Evolutionary conservation across 2,888 invertebrate genomes (phyloP).

Genomic region (Ormyrus rosae): DNA sequence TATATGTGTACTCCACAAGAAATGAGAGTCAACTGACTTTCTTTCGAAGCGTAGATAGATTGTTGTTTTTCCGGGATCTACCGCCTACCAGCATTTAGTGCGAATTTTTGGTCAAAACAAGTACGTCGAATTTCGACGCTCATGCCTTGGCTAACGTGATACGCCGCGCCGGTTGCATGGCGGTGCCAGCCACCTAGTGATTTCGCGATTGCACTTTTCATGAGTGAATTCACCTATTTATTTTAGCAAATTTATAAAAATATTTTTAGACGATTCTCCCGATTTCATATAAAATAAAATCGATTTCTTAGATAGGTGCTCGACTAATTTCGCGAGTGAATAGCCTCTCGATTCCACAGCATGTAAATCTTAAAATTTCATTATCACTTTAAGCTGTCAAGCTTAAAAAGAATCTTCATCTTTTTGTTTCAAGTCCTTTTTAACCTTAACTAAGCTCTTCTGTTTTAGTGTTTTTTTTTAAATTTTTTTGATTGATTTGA

Average conservation of each 20-base stretch:
- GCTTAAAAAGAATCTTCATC: too few relatives aligned
- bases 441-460: too few relatives aligned
- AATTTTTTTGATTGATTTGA: too few relatives aligned
- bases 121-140: neutral
- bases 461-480: too few relatives aligned
- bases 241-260: neutral
- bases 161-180: neutral
- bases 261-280: slow-evolving; percentile 1
- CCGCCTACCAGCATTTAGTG: neutral
- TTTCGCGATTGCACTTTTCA: slow-evolving; percentile 1
- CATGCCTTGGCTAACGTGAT: neutral
- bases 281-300: slow-evolving; percentile 14
- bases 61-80: neutral
- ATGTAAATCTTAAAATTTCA: too few relatives aligned
- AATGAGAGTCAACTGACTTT: neutral
- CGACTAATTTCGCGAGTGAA: slow-evolving; percentile 1
- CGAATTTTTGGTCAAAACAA: neutral
- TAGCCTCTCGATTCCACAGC: neutral
- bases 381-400: too few relatives aligned
- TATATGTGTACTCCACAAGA: neutral
- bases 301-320: slow-evolving; percentile 6
- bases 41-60: neutral
- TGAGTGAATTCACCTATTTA: neutral
- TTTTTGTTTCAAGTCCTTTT: too few relatives aligned
- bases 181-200: neutral